Conservation (phyloP, 2,113 vertebrate genomes). For the Ellobius talpinus region DNA sequence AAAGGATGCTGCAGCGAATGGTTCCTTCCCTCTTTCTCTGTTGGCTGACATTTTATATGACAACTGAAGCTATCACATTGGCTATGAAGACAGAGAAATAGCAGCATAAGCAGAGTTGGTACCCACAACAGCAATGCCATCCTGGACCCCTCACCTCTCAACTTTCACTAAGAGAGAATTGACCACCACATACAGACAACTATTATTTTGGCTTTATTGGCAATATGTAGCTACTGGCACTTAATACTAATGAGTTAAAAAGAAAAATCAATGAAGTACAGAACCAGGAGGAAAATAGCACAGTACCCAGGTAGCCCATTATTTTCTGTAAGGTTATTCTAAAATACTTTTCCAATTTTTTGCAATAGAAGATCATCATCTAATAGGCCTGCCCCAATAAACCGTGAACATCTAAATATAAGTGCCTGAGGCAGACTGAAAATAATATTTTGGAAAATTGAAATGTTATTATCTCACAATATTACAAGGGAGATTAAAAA, state of each 20-base stretch:
- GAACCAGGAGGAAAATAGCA: neutral
- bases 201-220: neutral
- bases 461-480: neutral
- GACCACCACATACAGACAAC: neutral
- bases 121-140: neutral
- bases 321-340: neutral
- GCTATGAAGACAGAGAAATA: neutral
- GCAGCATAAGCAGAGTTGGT: neutral
- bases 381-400: neutral
- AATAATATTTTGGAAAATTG: conserved; percentile 32
- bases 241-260: neutral
- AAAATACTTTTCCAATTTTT: conserved; percentile 13
- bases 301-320: neutral
- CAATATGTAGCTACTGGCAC: neutral
- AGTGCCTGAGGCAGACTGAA: neutral
- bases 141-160: neutral
- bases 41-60: neutral
- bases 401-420: neutral
- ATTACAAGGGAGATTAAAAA: neutral
- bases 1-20: neutral
- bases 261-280: neutral
- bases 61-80: neutral
- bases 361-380: neutral
- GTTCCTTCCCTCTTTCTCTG: neutral
- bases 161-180: neutral